phyloP scores from a whole-genome alignment of 37 sponge, comb jelly and placozoan species.

The Aplysina aerophoba region DNA sequence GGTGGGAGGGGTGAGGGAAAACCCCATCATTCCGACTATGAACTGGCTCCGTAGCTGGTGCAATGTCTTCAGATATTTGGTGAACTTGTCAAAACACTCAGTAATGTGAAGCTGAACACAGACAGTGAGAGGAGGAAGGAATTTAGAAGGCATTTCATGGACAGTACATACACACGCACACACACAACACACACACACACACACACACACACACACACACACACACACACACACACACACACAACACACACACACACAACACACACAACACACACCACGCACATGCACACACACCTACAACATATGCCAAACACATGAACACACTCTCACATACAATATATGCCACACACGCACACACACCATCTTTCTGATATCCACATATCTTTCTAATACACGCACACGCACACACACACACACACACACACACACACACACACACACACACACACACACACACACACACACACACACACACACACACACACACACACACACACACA shows the following conservation, averaged over 20 bases:
- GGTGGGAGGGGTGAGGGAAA: conserved; percentile 44
- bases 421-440: not conserved
- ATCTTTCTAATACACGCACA: not conserved
- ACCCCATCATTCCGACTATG: not conserved
- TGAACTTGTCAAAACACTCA: not conserved
- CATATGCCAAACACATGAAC: not conserved
- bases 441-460: no score
- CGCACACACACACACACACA: not conserved
- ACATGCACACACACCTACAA: not conserved
- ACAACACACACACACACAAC: no score
- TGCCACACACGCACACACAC: no score
- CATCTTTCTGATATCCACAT: no score
- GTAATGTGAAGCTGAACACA: conserved; percentile 4
- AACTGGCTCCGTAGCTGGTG: not conserved
- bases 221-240: no score
- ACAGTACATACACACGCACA: not conserved
- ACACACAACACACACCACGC: not conserved
- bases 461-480: no score
- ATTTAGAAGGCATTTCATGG: not conserved
- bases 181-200: not conserved
- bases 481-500: no score
- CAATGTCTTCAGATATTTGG: not conserved
- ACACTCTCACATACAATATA: no score
- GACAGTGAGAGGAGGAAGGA: not conserved
- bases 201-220: no score